Base-by-base conservation (phyloP, 2,797 vertebrate species). In the Ambastaia sidthimunki region DNA sequence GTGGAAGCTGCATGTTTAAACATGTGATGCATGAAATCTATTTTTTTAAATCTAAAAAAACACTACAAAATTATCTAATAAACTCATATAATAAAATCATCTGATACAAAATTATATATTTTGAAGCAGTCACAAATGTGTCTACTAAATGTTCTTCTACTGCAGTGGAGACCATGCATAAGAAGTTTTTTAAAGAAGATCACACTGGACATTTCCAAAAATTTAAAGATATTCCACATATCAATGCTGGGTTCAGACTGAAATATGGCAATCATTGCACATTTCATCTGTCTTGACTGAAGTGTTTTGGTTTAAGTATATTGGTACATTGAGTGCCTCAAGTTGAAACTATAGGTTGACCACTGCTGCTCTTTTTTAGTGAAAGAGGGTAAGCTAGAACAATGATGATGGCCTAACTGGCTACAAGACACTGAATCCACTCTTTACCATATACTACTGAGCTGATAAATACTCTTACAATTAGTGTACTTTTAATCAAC, bases 401-500 rank as follows among this genome's bases (percentile, higher is more conserved):
- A 78, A 83, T 78, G 77, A 84, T 48, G 78, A 76, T 25, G 68
- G 70, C 76, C 81, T 78, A 80, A 76, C 69, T 23, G 13, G 48
- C 81, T 71, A 81, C 76, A 80, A 71, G 76, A 60, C 83, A 83
- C 50, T 76, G 80, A 84, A 60, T 83, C 71, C 63, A 50, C 81
- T 80, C 80, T 83, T 76, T 83, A 82, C 83, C 68, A 57, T 84
- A 79, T 80, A 86, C 83, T 83, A 76, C 85, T 86, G 81, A 86
- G 81, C 83, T 83, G 63, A 74, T 86, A 86, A 86, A 86, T 84
- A 84, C 81, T 86, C 83, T 87, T 94, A 93, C 94, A 94, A 93
- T 83, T 84, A 94, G 93, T 63, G 81, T 48, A 80, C 81, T 86
- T 84, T 94, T 95, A 93, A 94, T 93, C 95, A 94, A 94, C 94